These are phyloP conservation scores for Leptatherina wallacei DNA, from an alignment of 2,797 vertebrate species.

Conservation along the genomic window DNA sequence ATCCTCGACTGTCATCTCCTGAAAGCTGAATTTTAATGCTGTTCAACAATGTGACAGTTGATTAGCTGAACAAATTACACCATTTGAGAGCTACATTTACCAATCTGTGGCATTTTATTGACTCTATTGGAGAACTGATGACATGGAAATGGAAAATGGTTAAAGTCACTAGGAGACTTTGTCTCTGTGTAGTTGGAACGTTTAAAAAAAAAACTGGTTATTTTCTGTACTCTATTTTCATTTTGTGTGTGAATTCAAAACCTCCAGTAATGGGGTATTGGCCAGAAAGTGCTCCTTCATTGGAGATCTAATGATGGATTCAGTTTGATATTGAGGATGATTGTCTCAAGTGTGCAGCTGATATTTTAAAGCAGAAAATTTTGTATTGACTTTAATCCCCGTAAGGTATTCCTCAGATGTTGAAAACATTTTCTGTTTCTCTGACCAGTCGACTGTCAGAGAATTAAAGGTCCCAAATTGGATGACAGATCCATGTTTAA, in stretches of 20 bases:
- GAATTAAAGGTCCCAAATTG: conserved; percentile 4
- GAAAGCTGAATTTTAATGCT: conserved; percentile 37
- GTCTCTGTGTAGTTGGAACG: background rate
- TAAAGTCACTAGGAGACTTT: conserved; percentile 13
- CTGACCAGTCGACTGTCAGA: background rate
- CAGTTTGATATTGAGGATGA: conserved; percentile 17
- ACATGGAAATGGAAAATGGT: conserved; percentile 9
- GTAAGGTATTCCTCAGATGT: conserved; percentile 9
- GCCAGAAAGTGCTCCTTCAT: background rate
- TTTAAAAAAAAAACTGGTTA: background rate
- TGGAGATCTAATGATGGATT: conserved; percentile 8
- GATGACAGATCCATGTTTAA: conserved; percentile 10
- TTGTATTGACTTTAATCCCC: conserved; percentile 4
- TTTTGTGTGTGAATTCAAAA: background rate
- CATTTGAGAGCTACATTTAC: conserved; percentile 29
- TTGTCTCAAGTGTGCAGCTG: conserved; percentile 5
- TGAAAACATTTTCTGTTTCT: conserved; percentile 5
- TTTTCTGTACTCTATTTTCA: background rate
- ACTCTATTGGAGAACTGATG: conserved; percentile 31
- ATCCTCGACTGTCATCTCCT: conserved; percentile 22
- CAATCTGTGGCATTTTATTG: conserved; percentile 23
- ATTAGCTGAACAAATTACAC: conserved; percentile 45
- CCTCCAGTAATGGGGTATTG: too few relatives aligned
- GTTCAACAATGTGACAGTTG: conserved; percentile 24
- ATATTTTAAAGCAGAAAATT: conserved; percentile 30